phyloP scores from a whole-genome alignment of 2,113 vertebrate genomes.

The Corythoichthys haematopterus region DNA sequence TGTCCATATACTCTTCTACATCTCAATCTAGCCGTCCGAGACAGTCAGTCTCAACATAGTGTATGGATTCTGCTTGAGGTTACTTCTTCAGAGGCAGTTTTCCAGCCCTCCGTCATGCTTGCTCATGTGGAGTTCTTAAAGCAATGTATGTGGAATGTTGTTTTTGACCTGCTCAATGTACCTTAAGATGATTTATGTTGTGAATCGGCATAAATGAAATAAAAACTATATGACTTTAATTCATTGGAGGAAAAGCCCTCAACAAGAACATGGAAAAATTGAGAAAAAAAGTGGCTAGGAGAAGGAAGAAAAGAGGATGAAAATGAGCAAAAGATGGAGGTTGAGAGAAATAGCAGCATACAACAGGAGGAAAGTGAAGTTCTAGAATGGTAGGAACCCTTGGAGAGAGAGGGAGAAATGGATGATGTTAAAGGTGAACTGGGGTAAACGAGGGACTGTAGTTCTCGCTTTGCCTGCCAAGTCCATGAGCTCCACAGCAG shows the following conservation, averaged over 20 bases:
- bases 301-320: neutral
- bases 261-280: neutral
- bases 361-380: neutral
- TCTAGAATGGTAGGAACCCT: neutral
- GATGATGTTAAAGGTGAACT: neutral
- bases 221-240: too few relatives aligned
- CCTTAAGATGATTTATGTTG: neutral
- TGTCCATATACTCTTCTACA: too few relatives aligned
- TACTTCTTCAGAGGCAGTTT: too few relatives aligned
- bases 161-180: neutral
- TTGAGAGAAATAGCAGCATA: neutral
- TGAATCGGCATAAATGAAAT: neutral
- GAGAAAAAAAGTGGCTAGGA: neutral
- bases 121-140: neutral
- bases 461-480: constrained; percentile 28
- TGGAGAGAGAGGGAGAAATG: neutral
- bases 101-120: neutral
- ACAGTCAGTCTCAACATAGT: too few relatives aligned
- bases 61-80: too few relatives aligned
- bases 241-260: too few relatives aligned
- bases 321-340: neutral
- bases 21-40: too few relatives aligned
- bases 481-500: constrained; percentile 39
- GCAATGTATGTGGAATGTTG: neutral
- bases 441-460: neutral